Evolutionary conservation across 2,113 vertebrate species (phyloP), one percentile per base, ranked within the genome.

Genomic region (Candoia aspera): DNA sequence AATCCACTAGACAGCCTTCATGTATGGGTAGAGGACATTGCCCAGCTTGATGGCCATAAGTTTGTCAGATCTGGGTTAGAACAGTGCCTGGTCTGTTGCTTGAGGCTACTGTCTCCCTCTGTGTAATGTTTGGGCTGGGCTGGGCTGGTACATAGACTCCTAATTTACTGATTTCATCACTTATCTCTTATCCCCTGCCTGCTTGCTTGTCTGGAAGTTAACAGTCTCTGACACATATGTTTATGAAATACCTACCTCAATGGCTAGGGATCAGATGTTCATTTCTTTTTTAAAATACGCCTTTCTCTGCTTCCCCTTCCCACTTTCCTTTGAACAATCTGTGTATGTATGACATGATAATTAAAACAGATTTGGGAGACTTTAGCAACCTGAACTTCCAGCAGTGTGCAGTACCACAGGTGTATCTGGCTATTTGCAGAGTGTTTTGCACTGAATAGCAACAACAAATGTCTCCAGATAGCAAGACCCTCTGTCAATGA

Each of bases 371-470:
- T 33, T 60, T 1, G 4, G 86, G n/a, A 54, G 87, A 24, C n/a
- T 59, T 23, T 86, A 24, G 49, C 84, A 21, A 49, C 90, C 90
- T 92, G 33, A 73, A 92, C 37, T 46, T 88, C 4, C 84, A 84
- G 4, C 54, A 33, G 8, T 33, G 49, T 37, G 90, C 0, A 4
- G 55, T 12, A 0, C 1, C 8, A 26, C 17, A 84, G 42, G 49
- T 29, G 58, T 83, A 15, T 21, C 12, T 59, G 2, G 8, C 4
- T 87, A 90, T 68, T 87, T 49, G 29, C 21, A 88, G 2, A 23
- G 2, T 15, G 37, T 23, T 0, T 8, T 79, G 57, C 88, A 58
- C 79, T 29, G 91, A 64, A 21, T 37, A 23, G 13, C 29, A n/a
- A n/a, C n/a, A 11, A n/a, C 42, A 54, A 60, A 0, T 55, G 21